phyloP scores from a whole-genome alignment of 2,888 invertebrate genomes.

The Diplazon laetatorius region DNA sequence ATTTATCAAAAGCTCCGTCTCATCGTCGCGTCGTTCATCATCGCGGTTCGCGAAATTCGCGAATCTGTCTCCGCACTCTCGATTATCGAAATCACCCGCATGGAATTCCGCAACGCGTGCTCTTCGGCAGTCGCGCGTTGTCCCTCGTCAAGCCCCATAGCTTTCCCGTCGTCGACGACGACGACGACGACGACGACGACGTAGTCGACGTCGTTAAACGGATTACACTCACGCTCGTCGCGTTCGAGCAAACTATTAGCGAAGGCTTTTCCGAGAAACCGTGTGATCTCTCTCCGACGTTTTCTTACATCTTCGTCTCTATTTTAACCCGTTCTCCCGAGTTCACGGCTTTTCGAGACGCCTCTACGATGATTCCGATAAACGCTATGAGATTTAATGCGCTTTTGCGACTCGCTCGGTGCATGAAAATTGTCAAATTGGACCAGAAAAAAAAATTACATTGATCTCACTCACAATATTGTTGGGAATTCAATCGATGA shows the following conservation, averaged over 20 bases:
- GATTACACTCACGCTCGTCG: slow-evolving; percentile 22
- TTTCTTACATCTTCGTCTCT: no score
- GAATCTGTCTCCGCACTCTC: slow-evolving; percentile 22
- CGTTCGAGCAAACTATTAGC: slow-evolving; percentile 31
- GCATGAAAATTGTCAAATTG: neutral
- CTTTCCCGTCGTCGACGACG: slow-evolving; percentile 2
- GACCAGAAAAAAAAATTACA: no score
- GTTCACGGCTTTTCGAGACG: neutral
- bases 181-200: neutral
- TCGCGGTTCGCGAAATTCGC: slow-evolving; percentile 21
- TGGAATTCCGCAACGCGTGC: slow-evolving; percentile 26
- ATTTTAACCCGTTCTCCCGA: neutral
- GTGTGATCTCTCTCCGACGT: neutral
- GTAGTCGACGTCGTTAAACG: slow-evolving; percentile 22
- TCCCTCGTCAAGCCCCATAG: slow-evolving; percentile 7
- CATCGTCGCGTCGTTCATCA: neutral
- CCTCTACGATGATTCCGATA: neutral
- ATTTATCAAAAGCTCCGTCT: neutral
- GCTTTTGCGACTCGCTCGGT: no score
- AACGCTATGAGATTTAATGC: no score
- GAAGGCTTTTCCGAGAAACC: neutral
- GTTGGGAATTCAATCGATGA: no score
- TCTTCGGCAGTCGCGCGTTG: neutral
- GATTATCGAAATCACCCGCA: slow-evolving; percentile 40
- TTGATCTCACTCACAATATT: no score